These are phyloP conservation scores for Knipowitschia caucasica DNA, from an alignment of 2,797 vertebrate species.

Conservation along the genomic window DNA sequence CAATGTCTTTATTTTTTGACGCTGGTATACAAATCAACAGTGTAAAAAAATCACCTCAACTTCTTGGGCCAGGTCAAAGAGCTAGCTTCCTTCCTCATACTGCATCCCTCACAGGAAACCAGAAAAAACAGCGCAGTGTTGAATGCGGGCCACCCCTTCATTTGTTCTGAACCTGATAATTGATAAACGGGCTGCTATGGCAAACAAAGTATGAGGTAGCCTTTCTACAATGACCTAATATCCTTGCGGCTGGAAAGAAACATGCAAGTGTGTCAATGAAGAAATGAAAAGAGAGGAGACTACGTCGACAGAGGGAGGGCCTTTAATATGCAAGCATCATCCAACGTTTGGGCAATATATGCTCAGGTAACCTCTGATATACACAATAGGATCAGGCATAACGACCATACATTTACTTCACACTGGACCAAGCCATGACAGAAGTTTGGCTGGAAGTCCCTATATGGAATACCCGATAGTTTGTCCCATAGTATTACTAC, in stretches of 20 bases:
- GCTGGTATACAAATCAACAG: no score
- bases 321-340: not conserved
- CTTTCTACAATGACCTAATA: slow-evolving; percentile 52
- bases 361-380: not conserved
- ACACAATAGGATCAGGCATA: no score
- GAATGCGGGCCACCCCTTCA: slow-evolving; percentile 61
- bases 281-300: slow-evolving; percentile 4
- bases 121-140: slow-evolving; percentile 47
- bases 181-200: slow-evolving; percentile 60
- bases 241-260: slow-evolving; percentile 37
- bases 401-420: no score
- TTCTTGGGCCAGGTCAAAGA: slow-evolving; percentile 47
- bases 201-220: slow-evolving; percentile 68
- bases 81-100: slow-evolving; percentile 75
- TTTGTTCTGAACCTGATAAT: slow-evolving; percentile 79
- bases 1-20: no score
- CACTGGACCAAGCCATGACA: no score
- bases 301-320: not conserved
- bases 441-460: no score
- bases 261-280: slow-evolving; percentile 20
- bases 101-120: slow-evolving; percentile 66
- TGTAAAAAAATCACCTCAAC: slow-evolving; percentile 45
- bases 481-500: no score
- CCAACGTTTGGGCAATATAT: slow-evolving; percentile 9
- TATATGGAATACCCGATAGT: no score